Evolutionary conservation across 2,888 invertebrate species (phyloP), one percentile per base, ranked within the genome.

Genomic region (Aphodius granarius): DNA sequence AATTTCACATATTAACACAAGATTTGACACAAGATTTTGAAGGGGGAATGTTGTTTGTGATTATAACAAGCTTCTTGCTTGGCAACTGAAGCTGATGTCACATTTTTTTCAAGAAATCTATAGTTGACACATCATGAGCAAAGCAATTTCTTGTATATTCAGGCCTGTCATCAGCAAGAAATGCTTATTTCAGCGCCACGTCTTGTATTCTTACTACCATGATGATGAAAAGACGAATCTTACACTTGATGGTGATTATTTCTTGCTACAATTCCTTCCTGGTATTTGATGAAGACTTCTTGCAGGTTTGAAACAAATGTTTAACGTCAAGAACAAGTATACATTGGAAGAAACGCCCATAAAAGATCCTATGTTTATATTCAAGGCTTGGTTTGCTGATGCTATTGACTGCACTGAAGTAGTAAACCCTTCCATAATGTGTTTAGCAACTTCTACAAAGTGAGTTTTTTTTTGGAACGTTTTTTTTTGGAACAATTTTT

Each of bases 361-460:
- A 0, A 94, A 93, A 82, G 94, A 97, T 83, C 97, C 97, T 0
- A 90, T 95, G 82, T 89, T 89, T 3, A 73, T 76, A 71, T 76
- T 76, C 65, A 70, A 76, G 20, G 20, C 64, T 71, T 97, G 97
- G 97, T 93, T 97, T 85, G 91, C 94, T 70, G 90, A 92, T 81
- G 95, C 95, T 0, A 89, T 92, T 72, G 86, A 89, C 15, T 91
- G 89, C 3, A 91, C 92, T 71, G 91, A 91, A 82, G 93, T 96
- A 75, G 83, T 91, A 5, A 97, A 97, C 85, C 92, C 97, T 0
- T 97, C 97, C 89, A 96, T 96, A 0, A 94, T 96, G 90, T 93
- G 94, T 79, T 86, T 97, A 73, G 94, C 95, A 5, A 97, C 97
- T 16, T 92, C 93, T 1, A 91, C 93, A 18, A 93, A 91, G 95